Evolutionary conservation across 2,797 vertebrate species (phyloP), one percentile per base, ranked within the genome.

Genomic region (Pelodytes ibericus): DNA sequence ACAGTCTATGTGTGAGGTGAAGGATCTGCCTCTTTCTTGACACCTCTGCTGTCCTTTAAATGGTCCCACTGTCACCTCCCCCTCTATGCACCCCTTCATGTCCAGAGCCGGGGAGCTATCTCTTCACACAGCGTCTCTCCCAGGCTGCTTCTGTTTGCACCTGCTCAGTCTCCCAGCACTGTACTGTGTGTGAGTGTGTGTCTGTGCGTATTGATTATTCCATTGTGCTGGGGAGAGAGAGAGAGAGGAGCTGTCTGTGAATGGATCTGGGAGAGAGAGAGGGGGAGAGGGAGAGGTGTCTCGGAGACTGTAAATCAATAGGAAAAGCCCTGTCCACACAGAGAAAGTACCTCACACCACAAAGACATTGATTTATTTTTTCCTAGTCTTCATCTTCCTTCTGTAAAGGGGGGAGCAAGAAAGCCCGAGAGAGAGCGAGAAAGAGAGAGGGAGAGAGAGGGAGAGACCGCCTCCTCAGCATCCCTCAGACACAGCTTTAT

Each of bases 401-500:
- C 80, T 83, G 85, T 85, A 85, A 83, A 83, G 87, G 83, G 83
- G 81, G 85, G 87, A 72, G 75, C 75, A 71, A 78, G 75, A 72
- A 78, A 78, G 75, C 69, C 69, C 84, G 84, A 83, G 84, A 84
- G 86, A 86, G 80, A 82, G 78, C 64, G 78, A 33, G 72, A 61
- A 44, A 71, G 78, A 64, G 76, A 58, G 61, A 56, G 56, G 36
- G 67, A 49, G 41, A 77, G 71, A 70, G 64, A 70, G 69, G 27
- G 71, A 75, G 72, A 75, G 66, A 79, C 84, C 79, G 80, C 84
- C 83, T 82, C 84, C 87, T 83, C 85, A 84, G 66, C 84, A 82
- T 81, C 82, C 85, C 84, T 83, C 78, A 82, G 82, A 82, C 82
- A 78, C 82, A 82, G 84, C 86, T 83, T 82, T 86, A 85, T 87